Conservation (phyloP, 2,888 invertebrate genomes). For the Euphydryas editha region DNA sequence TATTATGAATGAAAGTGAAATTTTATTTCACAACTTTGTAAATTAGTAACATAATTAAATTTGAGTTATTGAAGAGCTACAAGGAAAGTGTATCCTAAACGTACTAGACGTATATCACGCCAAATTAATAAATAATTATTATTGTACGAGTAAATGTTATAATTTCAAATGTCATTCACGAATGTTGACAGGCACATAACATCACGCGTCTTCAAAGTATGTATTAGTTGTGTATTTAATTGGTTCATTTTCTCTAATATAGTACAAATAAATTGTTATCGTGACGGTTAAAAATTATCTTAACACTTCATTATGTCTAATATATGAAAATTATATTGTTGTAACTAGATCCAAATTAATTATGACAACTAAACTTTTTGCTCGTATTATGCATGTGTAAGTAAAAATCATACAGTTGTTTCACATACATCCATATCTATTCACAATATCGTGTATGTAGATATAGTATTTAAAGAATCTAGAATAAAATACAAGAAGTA, state of each 20-base stretch:
- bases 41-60: not conserved
- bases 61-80: constrained; percentile 4
- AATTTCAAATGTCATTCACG: constrained; percentile 34
- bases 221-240: constrained; percentile 39
- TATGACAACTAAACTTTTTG: not conserved
- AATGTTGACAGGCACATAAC: constrained; percentile 33
- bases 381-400: not conserved
- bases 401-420: not conserved
- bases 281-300: constrained; percentile 12
- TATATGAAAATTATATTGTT: constrained; percentile 8
- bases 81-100: constrained; percentile 12
- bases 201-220: constrained; percentile 31
- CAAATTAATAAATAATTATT: constrained; percentile 26
- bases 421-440: not conserved
- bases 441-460: not conserved
- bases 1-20: not conserved
- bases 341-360: not conserved
- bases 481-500: not conserved
- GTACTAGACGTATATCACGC: constrained; percentile 10
- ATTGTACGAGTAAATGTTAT: too few species aligned
- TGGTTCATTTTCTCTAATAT: constrained; percentile 35
- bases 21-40: not conserved
- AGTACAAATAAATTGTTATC: constrained; percentile 25
- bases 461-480: constrained; percentile 2
- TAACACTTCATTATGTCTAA: constrained; percentile 11